Evolutionary conservation across 1,140 invertebrate genomes (phyloP).

Genomic region (Drosophila leontia): DNA sequence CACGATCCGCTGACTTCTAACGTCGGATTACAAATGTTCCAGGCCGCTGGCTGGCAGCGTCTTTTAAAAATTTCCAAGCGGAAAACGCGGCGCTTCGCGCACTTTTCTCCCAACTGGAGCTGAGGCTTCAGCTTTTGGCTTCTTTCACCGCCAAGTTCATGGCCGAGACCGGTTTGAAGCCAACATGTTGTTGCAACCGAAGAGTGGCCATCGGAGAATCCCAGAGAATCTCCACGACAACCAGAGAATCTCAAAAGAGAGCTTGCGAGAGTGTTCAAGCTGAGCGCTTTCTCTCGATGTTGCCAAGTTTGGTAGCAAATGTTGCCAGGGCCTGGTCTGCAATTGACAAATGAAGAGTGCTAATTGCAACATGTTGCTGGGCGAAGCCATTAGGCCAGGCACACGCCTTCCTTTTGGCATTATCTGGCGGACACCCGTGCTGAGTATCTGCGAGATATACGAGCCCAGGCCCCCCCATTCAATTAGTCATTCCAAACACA

Average conservation of each 20-base stretch:
- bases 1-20: constrained; percentile 77
- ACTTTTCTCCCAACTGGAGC: constrained; percentile 47
- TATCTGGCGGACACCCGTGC: constrained; percentile 34
- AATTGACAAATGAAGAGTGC: constrained; percentile 41
- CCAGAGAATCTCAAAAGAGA: constrained; percentile 1
- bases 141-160: constrained; percentile 66
- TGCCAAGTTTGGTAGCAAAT: constrained; percentile 25
- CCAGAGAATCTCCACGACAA: constrained; percentile 11
- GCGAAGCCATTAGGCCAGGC: constrained; percentile 34
- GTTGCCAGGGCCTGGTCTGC: constrained; percentile 21
- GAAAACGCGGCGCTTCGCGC: constrained; percentile 51
- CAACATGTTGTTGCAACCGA: constrained; percentile 54
- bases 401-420: constrained; percentile 38
- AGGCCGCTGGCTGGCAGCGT: constrained; percentile 76
- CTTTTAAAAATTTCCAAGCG: constrained; percentile 84
- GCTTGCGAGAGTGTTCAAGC: background rate
- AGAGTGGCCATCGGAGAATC: constrained; percentile 20
- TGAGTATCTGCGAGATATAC: constrained; percentile 29
- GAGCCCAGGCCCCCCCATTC: constrained; percentile 36
- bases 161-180: constrained; percentile 64
- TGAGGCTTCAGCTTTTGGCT: constrained; percentile 13
- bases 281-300: constrained; percentile 44
- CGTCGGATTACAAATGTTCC: constrained; percentile 85
- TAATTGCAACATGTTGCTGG: constrained; percentile 57
- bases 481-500: constrained; percentile 69